Evolutionary conservation across 1,140 invertebrate genomes (phyloP), one percentile per base, ranked within the genome.

Genomic region (Batillaria attramentaria): DNA sequence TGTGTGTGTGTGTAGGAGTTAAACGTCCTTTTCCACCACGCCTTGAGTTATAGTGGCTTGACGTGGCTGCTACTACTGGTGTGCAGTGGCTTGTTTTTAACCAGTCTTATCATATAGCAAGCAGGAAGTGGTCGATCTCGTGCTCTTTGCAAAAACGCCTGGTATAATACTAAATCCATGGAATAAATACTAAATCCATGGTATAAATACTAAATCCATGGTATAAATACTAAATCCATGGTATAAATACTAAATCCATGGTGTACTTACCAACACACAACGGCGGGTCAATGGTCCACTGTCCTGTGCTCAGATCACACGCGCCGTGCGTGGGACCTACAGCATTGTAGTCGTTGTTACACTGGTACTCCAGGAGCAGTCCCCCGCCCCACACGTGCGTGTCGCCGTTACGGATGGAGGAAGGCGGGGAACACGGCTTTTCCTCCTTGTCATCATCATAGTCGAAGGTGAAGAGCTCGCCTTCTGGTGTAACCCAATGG

Each of bases 231-330:
- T 54, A 3, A n/a, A 54, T 20, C 0, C 50, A 54, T 54, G 50
- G 18, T 54, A 3, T 2, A 20, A n/a, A 54, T 54, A 54, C 50
- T n/a, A n/a, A n/a, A n/a, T n/a, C n/a, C n/a, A n/a, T n/a, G n/a
- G n/a, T n/a, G n/a, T n/a, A n/a, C 76, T 83, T 78, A 87, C 86
- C 82, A 20, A 83, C 79, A 80, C 86, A 87, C 33, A 81, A 73
- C n/a, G 84, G 83, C 20, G 84, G 77, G 2, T 83, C 70, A 16
- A 84, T 84, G 2, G 86, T 87, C 86, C 86, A 87, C 13, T 62
- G 73, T 20, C 82, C 82, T 1, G 80, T 79, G 20, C 72, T 72
- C 10, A 82, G 70, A 18, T 84, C 80, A 74, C 86, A 87, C 1
- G 84, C 86, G n/a, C 84, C 84, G 60, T 84, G 84, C 0, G 79